These are phyloP conservation scores for Enteromius trimaculatus DNA, from an alignment of 2,797 vertebrate species.

Conservation along the genomic window DNA sequence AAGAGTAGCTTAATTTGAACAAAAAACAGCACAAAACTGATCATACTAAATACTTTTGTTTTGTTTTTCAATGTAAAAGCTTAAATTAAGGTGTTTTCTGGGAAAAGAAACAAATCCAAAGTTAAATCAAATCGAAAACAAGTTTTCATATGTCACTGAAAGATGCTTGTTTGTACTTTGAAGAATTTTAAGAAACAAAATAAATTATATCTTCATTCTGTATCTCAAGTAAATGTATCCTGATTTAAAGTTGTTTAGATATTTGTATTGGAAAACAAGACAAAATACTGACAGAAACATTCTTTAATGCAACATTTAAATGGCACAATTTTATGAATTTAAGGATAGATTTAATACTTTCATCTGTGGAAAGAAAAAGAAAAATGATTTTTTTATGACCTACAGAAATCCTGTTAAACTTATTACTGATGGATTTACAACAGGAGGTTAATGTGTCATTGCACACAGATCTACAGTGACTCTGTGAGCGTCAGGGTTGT, in stretches of 20 bases:
- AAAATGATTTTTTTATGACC: not conserved
- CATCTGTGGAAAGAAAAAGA: not conserved
- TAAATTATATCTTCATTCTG: not conserved
- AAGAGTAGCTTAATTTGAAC: not conserved
- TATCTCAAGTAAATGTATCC: not conserved
- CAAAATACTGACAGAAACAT: not conserved
- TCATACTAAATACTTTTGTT: not conserved
- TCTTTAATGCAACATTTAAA: not conserved
- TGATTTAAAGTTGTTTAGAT: not conserved
- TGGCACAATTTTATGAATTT: not conserved
- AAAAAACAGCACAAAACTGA: not conserved
- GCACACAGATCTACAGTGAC: slow-evolving; percentile 2
- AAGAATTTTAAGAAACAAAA: not conserved
- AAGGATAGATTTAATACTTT: not conserved
- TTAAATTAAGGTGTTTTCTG: not conserved
- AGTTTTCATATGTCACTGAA: not conserved
- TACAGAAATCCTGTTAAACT: not conserved
- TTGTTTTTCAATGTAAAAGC: not conserved
- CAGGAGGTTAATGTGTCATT: slow-evolving; percentile 4
- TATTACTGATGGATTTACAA: not conserved
- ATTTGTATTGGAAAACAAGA: not conserved
- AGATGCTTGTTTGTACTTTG: not conserved
- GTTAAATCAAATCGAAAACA: not conserved
- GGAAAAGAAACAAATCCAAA: not conserved
- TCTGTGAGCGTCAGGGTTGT: not conserved